These are phyloP conservation scores for Halcyon chelicuti DNA, from an alignment of 2,797 vertebrate genomes.

Conservation along the genomic window DNA sequence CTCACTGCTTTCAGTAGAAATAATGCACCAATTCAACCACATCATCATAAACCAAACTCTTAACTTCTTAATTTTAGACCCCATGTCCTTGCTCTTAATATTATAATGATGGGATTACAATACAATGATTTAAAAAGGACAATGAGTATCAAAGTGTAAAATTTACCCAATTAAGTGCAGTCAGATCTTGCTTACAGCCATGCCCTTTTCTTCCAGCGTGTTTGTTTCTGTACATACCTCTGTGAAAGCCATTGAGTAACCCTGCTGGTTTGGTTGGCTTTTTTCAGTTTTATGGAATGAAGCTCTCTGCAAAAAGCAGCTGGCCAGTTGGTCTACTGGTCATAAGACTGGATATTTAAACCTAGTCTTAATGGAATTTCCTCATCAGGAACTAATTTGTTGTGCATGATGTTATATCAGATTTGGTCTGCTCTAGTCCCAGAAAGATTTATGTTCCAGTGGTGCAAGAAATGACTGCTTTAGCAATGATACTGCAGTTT, in stretches of 20 bases:
- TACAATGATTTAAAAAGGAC: slow-evolving; percentile 6
- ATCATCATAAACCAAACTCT: slow-evolving; percentile 44
- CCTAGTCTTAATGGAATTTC: background rate
- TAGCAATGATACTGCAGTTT: background rate
- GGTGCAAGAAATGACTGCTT: background rate
- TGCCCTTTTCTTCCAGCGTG: background rate
- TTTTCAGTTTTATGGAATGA: background rate
- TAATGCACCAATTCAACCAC: slow-evolving; percentile 37
- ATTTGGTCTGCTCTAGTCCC: background rate
- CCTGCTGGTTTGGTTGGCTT: background rate
- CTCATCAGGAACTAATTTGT: background rate
- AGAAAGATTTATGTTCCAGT: background rate
- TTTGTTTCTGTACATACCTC: background rate
- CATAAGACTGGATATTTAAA: background rate
- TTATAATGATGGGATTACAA: slow-evolving; percentile 46
- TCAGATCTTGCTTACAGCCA: background rate
- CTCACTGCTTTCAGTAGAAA: slow-evolving; percentile 15
- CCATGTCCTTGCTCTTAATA: slow-evolving; percentile 11
- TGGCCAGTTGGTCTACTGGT: background rate
- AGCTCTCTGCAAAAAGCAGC: background rate
- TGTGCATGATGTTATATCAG: background rate
- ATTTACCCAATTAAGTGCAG: background rate
- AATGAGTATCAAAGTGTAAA: background rate
- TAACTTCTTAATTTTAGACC: slow-evolving; percentile 54
- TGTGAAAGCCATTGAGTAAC: background rate